Conservation (phyloP, 2,888 invertebrate species). For the Brenthis hecate region DNA sequence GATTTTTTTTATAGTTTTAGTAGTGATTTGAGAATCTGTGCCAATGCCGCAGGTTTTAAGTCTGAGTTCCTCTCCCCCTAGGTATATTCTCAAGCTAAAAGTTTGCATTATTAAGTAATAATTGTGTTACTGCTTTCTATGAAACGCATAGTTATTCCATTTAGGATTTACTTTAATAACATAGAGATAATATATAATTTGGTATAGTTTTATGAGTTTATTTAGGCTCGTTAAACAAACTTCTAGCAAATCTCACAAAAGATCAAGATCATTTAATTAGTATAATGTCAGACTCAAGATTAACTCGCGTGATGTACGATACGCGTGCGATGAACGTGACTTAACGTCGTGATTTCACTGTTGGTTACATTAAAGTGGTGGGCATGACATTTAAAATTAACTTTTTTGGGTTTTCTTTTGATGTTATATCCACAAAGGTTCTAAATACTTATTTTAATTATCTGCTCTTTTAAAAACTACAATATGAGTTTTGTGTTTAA, state of each 20-base stretch:
- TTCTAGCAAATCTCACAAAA: slow-evolving; percentile 27
- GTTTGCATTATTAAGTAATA: too few relatives aligned
- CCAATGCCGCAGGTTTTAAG: too few relatives aligned
- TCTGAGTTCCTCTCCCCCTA: too few relatives aligned
- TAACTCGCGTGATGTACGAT: slow-evolving; percentile 47
- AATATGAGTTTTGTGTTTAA: too few relatives aligned
- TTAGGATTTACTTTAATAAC: too few relatives aligned
- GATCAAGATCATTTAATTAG: slow-evolving; percentile 50
- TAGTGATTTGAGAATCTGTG: too few relatives aligned
- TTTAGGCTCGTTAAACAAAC: slow-evolving; percentile 13
- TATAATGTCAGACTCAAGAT: slow-evolving; percentile 43
- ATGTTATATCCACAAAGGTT: not conserved
- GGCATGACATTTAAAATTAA: slow-evolving; percentile 11
- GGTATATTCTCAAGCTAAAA: too few relatives aligned
- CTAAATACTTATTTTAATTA: too few relatives aligned
- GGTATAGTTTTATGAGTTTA: slow-evolving; percentile 11
- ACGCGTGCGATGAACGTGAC: slow-evolving; percentile 51
- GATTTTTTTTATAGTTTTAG: too few relatives aligned
- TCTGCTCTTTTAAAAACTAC: too few relatives aligned
- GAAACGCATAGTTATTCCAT: too few relatives aligned
- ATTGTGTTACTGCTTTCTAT: too few relatives aligned
- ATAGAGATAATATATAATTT: not conserved
- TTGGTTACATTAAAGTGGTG: slow-evolving; percentile 26
- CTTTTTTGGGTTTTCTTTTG: slow-evolving; percentile 8
- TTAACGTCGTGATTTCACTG: slow-evolving; percentile 43